Evolutionary conservation across 2,113 vertebrate species (phyloP), one percentile per base, ranked within the genome.

Genomic region (Oreochromis tanganicae): DNA sequence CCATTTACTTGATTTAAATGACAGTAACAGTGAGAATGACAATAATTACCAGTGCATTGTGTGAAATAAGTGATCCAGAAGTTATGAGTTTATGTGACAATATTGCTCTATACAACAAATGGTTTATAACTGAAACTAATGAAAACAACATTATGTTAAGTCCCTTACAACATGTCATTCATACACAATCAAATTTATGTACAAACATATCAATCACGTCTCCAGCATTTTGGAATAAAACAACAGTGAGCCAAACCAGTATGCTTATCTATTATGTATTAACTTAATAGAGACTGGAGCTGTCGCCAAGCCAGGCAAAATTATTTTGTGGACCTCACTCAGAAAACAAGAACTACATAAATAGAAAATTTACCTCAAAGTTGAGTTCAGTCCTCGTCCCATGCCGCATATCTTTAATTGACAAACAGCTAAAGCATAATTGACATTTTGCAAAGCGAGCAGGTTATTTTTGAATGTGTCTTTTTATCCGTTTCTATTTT

Each of bases 201-300:
- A 93, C 87, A 86, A 24, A 89, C 32, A 83, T 80, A 85, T 81
- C 83, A 19, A 7, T 71, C 46, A 24, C 57, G 50, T 95, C 78
- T 96, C 94, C 95, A 97, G 94, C 96, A 97, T 95, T 90, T 88
- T 93, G 85, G 93, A 95, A 92, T 85, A 87, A 7, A 34, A 46
- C 36, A n/a, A 50, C 36, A 27, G 27, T 19, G 54, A 59, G 54
- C 54, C 27, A 1, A 41, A 85, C 41, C 54, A 16, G 63, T 68
- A 68, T 66, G 38, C 19, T 38, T 38, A 66, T 66, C 61, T 66
- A 66, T 38, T 68, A 68, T 32, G 43, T 19, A 78, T 78, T 17
- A 78, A 78, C 14, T 61, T 78, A 50, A 27, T 38, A 54, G 12
- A 55, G 9, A 17, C 4, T 24, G 5, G 6, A 41, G 52, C 27